A percentile compares a stretch with the other conserved stretches of the same genome.
These are phyloP conservation scores for Propithecus deckenii DNA, from an alignment of 2,797 vertebrate species.

Conservation along the genomic window DNA sequence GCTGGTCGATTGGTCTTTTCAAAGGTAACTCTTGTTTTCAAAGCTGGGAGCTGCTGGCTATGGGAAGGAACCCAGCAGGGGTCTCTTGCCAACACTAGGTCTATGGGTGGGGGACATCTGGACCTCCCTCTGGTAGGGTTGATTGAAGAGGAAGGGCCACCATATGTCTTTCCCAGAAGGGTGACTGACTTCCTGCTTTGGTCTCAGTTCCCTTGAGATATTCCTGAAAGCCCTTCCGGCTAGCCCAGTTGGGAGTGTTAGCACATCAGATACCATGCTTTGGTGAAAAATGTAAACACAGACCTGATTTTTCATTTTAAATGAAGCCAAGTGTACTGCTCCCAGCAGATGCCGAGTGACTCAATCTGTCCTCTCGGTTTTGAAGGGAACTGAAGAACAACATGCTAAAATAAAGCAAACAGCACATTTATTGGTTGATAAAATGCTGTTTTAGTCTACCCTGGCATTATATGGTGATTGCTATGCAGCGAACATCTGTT, in stretches of 20 bases:
- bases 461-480: conserved; percentile 44
- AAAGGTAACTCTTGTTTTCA: background rate
- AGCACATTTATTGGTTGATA: background rate
- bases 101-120: background rate
- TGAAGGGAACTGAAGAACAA: conserved; percentile 62
- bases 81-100: background rate
- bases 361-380: conserved; percentile 69
- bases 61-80: background rate
- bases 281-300: conserved; percentile 69
- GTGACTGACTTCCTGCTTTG: background rate
- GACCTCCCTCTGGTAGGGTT: conserved; percentile 1
- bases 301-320: conserved; percentile 78
- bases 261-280: conserved; percentile 55
- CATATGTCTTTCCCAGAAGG: conserved; percentile 61
- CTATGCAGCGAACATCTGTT: conserved; percentile 69
- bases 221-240: conserved; percentile 63
- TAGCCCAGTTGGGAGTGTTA: conserved; percentile 59
- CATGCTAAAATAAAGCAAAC: conserved; percentile 69
- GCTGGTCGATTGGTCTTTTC: conserved; percentile 6
- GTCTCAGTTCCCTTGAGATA: conserved; percentile 49
- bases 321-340: conserved; percentile 72
- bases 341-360: conserved; percentile 70
- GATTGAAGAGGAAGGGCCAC: conserved; percentile 39
- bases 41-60: background rate
- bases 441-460: conserved; percentile 74